Evolutionary conservation across 2,888 invertebrate species (phyloP).

Genomic region (Ophion ellenae): DNA sequence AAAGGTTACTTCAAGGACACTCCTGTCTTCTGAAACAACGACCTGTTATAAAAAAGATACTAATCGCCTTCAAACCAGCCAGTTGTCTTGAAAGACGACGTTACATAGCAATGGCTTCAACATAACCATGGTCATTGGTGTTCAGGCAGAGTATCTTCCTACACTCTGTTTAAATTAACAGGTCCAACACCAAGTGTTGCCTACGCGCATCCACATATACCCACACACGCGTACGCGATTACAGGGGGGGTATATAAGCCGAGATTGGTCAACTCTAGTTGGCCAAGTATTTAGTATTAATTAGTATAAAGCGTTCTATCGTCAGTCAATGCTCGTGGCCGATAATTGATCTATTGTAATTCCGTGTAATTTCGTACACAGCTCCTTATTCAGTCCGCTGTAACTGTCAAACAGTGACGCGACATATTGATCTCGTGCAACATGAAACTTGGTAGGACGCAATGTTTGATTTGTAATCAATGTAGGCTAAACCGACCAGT

Average conservation of each 20-base stretch:
- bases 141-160: not conserved
- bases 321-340: constrained; percentile 59
- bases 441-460: not conserved
- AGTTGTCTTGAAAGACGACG: not conserved
- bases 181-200: constrained; percentile 10
- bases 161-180: constrained; percentile 12
- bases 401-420: not conserved
- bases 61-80: not conserved
- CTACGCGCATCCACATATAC: not conserved
- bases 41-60: not conserved
- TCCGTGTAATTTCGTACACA: not conserved
- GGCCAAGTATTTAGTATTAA: constrained; percentile 77
- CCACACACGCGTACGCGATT: not conserved
- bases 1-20: not conserved
- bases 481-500: not conserved
- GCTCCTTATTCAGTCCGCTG: not conserved
- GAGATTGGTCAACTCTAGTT: constrained; percentile 75
- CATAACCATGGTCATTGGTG: not conserved
- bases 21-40: not conserved
- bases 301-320: constrained; percentile 77
- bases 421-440: not conserved
- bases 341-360: constrained; percentile 22
- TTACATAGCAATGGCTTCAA: not conserved
- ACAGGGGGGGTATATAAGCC: constrained; percentile 49
- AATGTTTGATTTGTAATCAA: not conserved